Evolutionary conservation across 2,797 vertebrate species (phyloP).

Genomic region (Syndactyla subalaris): DNA sequence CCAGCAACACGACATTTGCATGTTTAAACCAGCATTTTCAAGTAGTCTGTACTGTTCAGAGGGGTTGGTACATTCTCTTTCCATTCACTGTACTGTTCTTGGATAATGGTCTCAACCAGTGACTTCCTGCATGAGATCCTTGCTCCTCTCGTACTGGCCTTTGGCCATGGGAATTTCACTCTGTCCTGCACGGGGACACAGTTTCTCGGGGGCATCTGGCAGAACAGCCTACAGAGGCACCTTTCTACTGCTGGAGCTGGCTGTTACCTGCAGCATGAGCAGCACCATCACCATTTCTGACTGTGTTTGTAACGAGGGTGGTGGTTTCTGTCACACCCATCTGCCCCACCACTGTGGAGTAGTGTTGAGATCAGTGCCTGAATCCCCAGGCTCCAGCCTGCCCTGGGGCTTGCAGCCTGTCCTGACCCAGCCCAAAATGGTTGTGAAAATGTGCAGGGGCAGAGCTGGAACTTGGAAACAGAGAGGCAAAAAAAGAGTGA

Average conservation of each 20-base stretch:
- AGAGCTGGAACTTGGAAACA: background rate
- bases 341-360: fast-evolving
- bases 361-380: background rate
- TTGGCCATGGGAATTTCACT: background rate
- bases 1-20: fast-evolving
- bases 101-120: background rate
- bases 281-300: background rate
- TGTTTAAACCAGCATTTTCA: background rate
- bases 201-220: background rate
- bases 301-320: fast-evolving
- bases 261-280: background rate
- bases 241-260: background rate
- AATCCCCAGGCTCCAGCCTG: background rate
- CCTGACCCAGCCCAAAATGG: fast-evolving
- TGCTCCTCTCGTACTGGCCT: fast-evolving
- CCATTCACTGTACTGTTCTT: background rate
- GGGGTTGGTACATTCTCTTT: background rate
- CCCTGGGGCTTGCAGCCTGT: background rate
- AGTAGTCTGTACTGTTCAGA: background rate
- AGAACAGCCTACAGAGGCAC: background rate
- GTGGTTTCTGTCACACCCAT: background rate
- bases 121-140: background rate
- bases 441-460: background rate
- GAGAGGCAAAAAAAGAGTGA: background rate
- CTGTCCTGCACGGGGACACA: background rate